A percentile compares a stretch with the other conserved stretches of the same genome.
Conservation (phyloP, 2,888 invertebrate genomes). For the Liodrosophila aerea region DNA sequence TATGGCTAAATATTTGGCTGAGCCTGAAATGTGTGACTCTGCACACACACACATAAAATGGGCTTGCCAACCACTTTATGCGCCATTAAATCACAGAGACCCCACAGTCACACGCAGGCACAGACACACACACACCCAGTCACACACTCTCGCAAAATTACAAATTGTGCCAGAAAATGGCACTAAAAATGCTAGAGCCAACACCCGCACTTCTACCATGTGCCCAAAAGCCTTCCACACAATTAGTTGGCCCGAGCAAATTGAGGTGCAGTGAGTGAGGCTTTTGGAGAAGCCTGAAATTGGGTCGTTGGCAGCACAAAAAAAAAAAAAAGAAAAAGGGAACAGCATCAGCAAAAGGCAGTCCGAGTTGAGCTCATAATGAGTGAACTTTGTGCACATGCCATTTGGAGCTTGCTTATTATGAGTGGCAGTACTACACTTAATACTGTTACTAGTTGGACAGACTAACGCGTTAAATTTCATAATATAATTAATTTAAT, state of each 20-base stretch:
- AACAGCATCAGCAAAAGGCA: conserved; percentile 9
- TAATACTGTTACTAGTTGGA: background rate
- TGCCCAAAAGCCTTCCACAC: conserved; percentile 64
- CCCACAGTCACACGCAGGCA: conserved; percentile 32
- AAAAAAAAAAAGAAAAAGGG: conserved; percentile 13
- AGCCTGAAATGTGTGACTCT: conserved; percentile 8
- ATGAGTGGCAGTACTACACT: conserved; percentile 5
- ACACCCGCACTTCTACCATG: conserved; percentile 15
- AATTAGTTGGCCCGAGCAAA: conserved; percentile 70
- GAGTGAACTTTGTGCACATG: conserved; percentile 23
- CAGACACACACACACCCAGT: conserved; percentile 6
- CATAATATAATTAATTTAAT: background rate
- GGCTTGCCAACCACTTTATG: conserved; percentile 52
- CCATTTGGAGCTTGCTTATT: conserved; percentile 32
- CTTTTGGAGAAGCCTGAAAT: conserved; percentile 50
- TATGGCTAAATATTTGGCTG: conserved; percentile 51
- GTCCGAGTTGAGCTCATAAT: conserved; percentile 19
- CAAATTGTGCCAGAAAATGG: conserved; percentile 49
- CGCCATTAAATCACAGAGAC: conserved; percentile 59
- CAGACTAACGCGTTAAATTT: background rate
- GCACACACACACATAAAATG: conserved; percentile 34
- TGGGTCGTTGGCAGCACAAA: conserved; percentile 53
- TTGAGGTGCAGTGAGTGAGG: conserved; percentile 59
- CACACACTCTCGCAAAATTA: conserved; percentile 38
- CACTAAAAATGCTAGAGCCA: conserved; percentile 38